A percentile compares a stretch with the other conserved stretches of the same genome.
Evolutionary conservation across 2,797 vertebrate species (phyloP).

Genomic region (Loriculus beryllinus): DNA sequence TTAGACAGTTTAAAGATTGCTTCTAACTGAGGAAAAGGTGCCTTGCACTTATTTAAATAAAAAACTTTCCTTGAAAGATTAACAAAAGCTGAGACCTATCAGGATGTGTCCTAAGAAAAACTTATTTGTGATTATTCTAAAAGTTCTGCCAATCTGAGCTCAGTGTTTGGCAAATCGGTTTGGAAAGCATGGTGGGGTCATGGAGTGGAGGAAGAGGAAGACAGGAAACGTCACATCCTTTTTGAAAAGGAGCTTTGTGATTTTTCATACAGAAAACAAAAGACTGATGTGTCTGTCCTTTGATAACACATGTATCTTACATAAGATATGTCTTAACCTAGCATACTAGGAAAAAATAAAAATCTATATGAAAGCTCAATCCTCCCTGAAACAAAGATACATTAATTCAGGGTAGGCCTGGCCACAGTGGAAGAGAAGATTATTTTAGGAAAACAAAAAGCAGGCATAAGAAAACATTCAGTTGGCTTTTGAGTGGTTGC

Average conservation of each 20-base stretch:
- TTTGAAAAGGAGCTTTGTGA: not conserved
- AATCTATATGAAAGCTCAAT: not conserved
- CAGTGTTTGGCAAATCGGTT: not conserved
- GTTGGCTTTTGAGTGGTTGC: not conserved
- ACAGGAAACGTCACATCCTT: not conserved
- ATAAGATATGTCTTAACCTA: not conserved
- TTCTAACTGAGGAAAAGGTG: not conserved
- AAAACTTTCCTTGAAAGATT: not conserved
- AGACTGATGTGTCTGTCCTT: not conserved
- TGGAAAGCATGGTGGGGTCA: not conserved
- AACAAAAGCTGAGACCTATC: not conserved
- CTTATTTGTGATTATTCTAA: not conserved
- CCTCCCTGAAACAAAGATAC: not conserved
- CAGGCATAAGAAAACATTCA: not conserved
- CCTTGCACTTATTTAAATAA: not conserved
- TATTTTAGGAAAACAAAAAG: not conserved
- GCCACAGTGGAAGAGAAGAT: not conserved
- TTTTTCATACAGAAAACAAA: not conserved
- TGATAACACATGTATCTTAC: not conserved
- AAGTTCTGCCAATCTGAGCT: not conserved
- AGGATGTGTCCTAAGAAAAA: not conserved
- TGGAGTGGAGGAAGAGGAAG: accelerated
- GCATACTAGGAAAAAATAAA: not conserved
- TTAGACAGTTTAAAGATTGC: not conserved
- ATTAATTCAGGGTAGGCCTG: not conserved